phyloP scores from a whole-genome alignment of 1,140 invertebrate genomes.

The Laupala kohalensis region DNA sequence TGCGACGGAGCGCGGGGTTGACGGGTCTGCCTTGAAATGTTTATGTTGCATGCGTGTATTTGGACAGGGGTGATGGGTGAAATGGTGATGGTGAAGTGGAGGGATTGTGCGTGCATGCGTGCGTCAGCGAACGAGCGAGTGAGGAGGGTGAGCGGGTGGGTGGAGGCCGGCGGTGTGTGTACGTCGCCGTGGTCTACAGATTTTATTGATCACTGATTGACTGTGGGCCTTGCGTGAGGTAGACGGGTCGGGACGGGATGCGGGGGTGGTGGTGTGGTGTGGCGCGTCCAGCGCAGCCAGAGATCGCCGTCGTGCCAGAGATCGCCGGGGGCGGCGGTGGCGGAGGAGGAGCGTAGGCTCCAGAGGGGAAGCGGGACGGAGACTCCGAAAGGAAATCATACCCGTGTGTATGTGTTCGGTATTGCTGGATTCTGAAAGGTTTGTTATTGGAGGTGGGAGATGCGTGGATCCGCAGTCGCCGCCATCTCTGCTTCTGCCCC shows the following conservation, averaged over 20 bases:
- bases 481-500: no score
- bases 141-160: no score
- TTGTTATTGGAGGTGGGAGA: neutral
- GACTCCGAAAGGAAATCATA: neutral
- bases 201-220: neutral
- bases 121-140: no score
- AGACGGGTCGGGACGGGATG: no score
- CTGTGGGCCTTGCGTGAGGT: no score
- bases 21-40: neutral
- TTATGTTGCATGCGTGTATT: neutral
- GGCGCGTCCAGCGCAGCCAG: neutral
- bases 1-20: neutral
- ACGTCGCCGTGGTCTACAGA: neutral
- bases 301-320: neutral
- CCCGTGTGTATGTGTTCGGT: neutral
- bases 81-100: neutral
- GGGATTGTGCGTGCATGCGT: no score
- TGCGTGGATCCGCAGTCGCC: neutral
- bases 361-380: neutral
- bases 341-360: neutral
- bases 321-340: neutral
- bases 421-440: neutral
- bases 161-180: neutral
- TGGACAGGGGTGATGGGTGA: neutral
- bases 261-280: neutral